phyloP scores from a whole-genome alignment of 2,888 invertebrate species.

The Hedya salicella region DNA sequence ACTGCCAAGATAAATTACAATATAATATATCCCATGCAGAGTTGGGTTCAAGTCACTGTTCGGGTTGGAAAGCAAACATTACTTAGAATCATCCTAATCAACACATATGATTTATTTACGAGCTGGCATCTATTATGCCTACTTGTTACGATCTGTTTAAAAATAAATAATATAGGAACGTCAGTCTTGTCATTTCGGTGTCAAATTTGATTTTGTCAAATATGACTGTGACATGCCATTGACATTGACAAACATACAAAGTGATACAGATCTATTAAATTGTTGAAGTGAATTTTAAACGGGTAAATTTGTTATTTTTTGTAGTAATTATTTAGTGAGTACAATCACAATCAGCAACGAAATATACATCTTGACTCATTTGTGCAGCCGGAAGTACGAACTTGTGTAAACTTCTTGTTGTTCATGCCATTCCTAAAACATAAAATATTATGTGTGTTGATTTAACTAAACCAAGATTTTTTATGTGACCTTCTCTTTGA shows the following conservation, averaged over 20 bases:
- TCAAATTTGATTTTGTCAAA: conserved; percentile 30
- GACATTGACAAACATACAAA: conserved; percentile 36
- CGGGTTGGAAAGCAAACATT: neutral
- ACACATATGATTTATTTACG: neutral
- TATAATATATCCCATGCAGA: neutral
- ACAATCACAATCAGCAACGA: neutral
- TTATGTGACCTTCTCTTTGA: too few relatives aligned
- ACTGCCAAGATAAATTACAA: neutral
- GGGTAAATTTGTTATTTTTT: neutral
- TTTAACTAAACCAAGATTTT: too few relatives aligned
- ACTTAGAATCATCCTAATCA: neutral
- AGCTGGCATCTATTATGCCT: neutral
- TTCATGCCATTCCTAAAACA: conserved; percentile 5
- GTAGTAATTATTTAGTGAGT: neutral
- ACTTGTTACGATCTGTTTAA: neutral
- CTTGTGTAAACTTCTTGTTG: conserved; percentile 12
- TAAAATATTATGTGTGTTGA: too few relatives aligned
- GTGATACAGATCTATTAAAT: conserved; percentile 4
- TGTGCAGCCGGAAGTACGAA: conserved; percentile 14
- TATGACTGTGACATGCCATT: conserved; percentile 17
- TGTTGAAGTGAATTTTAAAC: neutral
- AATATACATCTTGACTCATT: neutral
- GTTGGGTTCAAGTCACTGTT: neutral
- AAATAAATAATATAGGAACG: neutral
- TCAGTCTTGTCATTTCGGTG: conserved; percentile 12